phyloP scores from a whole-genome alignment of 2,888 invertebrate species.

The Microctonus brassicae region DNA sequence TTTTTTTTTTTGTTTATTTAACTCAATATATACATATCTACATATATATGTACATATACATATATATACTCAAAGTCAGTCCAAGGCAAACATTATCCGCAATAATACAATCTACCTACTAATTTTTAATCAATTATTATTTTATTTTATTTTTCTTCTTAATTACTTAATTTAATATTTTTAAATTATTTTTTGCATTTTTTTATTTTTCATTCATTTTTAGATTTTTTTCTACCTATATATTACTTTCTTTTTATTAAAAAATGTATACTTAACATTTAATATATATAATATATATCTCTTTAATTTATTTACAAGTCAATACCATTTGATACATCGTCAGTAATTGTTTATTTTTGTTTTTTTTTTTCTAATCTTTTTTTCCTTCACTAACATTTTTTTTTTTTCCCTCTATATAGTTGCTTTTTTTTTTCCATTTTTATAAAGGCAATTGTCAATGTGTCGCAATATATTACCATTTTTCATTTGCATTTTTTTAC shows the following conservation, averaged over 20 bases:
- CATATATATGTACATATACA: conserved; percentile 47
- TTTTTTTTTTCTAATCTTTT: background rate
- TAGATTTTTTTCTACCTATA: conserved; percentile 61
- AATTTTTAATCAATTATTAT: conserved; percentile 50
- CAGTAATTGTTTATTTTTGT: conserved; percentile 43
- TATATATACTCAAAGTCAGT: conserved; percentile 59
- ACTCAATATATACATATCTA: conserved; percentile 41
- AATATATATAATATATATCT: conserved; percentile 60
- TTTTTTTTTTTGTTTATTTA: conserved; percentile 20
- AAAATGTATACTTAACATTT: conserved; percentile 69
- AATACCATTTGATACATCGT: conserved; percentile 65
- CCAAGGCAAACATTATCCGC: conserved; percentile 69
- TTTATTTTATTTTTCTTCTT: conserved; percentile 40
- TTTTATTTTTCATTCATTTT: no score
- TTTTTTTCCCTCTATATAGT: conserved; percentile 25
- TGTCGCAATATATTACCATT: conserved; percentile 59
- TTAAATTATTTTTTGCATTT: conserved; percentile 37
- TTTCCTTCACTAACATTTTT: conserved; percentile 42
- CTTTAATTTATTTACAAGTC: conserved; percentile 67
- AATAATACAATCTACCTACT: conserved; percentile 66
- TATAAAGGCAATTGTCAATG: conserved; percentile 69
- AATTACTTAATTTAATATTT: conserved; percentile 24
- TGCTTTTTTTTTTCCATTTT: conserved; percentile 59
- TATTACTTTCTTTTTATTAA: conserved; percentile 69
- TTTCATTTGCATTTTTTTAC: conserved; percentile 5